Evolutionary conservation across 2,888 invertebrate species (phyloP), one percentile per base, ranked within the genome.

Genomic region (Chorisops tibialis): DNA sequence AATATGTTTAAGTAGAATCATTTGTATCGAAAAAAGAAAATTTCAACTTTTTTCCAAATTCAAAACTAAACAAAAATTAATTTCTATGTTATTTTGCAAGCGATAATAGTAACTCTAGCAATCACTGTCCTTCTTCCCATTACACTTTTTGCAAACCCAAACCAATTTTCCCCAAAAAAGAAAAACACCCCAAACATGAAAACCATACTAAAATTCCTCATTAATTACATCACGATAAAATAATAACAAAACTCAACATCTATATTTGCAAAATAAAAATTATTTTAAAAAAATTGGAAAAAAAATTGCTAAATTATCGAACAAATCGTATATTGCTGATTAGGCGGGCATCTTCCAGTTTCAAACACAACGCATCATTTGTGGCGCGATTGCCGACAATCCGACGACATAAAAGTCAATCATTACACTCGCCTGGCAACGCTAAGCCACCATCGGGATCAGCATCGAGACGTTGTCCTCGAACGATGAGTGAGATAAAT

Each of bases 351-450:
- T 87, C 88, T 74, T 84, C 82, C 81, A 91, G 91, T 79, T 93
- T 92, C 84, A 93, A 93, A 83, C 91, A 92, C 84, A 93, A 93
- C 81, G 89, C 93, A 70, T 93, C 93, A 62, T 94, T 94, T 81
- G 93, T 93, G 77, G 91, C 93, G 73, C 86, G 93, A 70, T 83
- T 93, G 79, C 93, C 93, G 71, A 92, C 91, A 67, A 91, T 92
- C 78, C 85, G 91, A 65, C 84, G 91, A 43, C 87, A 89, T 81
- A 89, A 89, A 78, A 88, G 87, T 75, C 86, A 87, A 69, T 86
- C 88, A 65, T 82, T 89, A 72, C 89, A 90, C 77, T 86, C 88
- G 64, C 88, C 89, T 45, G 87, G 76, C 70, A 70, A 75, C 70
- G 67, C 74, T 35, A 70, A 79, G 73, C 43, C 43, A 30, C 70